phyloP scores from a whole-genome alignment of 1,140 invertebrate species.

The Drosophila kepulauana region DNA sequence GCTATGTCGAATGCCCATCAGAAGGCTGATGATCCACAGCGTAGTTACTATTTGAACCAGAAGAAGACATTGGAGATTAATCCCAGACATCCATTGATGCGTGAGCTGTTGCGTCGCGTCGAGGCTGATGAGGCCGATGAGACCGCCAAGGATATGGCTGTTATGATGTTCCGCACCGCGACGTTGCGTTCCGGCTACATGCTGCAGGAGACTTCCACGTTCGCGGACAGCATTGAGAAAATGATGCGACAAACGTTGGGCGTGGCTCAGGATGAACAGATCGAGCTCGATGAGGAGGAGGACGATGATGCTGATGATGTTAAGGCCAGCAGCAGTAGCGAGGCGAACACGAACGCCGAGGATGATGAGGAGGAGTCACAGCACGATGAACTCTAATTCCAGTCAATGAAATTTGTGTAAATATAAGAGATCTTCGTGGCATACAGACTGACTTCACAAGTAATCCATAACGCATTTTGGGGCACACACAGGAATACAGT shows the following conservation, averaged over 20 bases:
- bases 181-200: slow-evolving; percentile 95
- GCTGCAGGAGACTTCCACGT: slow-evolving; percentile 93
- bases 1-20: slow-evolving; percentile 98
- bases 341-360: slow-evolving; percentile 61
- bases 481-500: slow-evolving; percentile 20
- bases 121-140: slow-evolving; percentile 92
- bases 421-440: slow-evolving; percentile 35
- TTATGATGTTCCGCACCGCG: slow-evolving; percentile 97
- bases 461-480: slow-evolving; percentile 1
- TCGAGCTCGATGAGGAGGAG: slow-evolving; percentile 87
- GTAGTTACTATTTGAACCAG: slow-evolving; percentile 96
- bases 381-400: slow-evolving; percentile 76
- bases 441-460: slow-evolving; percentile 68
- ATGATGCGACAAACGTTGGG: slow-evolving; percentile 94
- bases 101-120: slow-evolving; percentile 94
- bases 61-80: slow-evolving; percentile 99
- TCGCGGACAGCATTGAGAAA: slow-evolving; percentile 94
- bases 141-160: slow-evolving; percentile 94
- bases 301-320: slow-evolving; percentile 79
- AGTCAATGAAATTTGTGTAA: slow-evolving; percentile 21
- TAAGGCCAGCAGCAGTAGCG: slow-evolving; percentile 46
- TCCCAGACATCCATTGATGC: slow-evolving; percentile 97
- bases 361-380: slow-evolving; percentile 80
- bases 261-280: slow-evolving; percentile 91
- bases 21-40: slow-evolving; percentile 96